These are phyloP conservation scores for Ascidia mentula DNA, from an alignment of 23 tunicate species.

Conservation along the genomic window DNA sequence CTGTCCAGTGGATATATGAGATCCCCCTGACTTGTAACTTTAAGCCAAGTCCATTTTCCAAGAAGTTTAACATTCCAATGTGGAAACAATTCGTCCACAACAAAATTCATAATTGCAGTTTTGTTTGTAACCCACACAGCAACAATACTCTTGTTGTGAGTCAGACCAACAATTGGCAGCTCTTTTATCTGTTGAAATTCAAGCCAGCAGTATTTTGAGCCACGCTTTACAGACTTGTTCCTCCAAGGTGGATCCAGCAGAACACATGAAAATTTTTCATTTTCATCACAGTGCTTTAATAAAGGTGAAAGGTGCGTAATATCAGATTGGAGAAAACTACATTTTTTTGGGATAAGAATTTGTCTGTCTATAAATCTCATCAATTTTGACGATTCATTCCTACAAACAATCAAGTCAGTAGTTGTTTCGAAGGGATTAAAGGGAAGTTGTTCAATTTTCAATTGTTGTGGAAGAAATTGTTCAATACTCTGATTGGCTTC, in stretches of 20 bases:
- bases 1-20: slow-evolving; percentile 78
- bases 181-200: slow-evolving; percentile 28
- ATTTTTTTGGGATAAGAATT: slow-evolving; percentile 54
- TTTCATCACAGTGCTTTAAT: slow-evolving; percentile 25
- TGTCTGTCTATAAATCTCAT: not conserved
- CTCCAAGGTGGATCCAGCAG: slow-evolving; percentile 93
- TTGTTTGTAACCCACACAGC: slow-evolving; percentile 90
- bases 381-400: no score
- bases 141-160: slow-evolving; percentile 29
- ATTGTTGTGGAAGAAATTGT: no score
- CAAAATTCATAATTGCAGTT: slow-evolving; percentile 53
- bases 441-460: no score
- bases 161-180: slow-evolving; percentile 42
- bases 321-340: slow-evolving; percentile 54
- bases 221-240: slow-evolving; percentile 86
- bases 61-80: slow-evolving; percentile 40
- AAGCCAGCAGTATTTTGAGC: slow-evolving; percentile 62
- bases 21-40: slow-evolving; percentile 47
- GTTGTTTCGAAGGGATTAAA: no score
- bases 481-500: no score
- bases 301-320: slow-evolving; percentile 20
- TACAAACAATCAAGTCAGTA: no score
- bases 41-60: slow-evolving; percentile 82
- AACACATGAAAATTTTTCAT: slow-evolving; percentile 54
- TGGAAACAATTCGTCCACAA: slow-evolving; percentile 46